Evolutionary conservation across 1,140 invertebrate species (phyloP), one percentile per base, ranked within the genome.

Genomic region (Micrasema longulum): DNA sequence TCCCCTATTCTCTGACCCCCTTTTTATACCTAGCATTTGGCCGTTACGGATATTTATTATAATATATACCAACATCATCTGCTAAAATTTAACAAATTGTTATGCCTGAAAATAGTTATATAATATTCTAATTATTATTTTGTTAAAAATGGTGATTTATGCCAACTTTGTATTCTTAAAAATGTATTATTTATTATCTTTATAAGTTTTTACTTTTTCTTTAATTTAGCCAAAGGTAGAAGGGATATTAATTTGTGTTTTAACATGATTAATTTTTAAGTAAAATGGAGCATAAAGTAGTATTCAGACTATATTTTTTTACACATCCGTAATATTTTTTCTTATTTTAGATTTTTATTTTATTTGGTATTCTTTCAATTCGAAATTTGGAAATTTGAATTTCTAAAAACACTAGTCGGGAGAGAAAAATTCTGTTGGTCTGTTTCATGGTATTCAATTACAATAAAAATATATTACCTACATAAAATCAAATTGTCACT

Each of bases 161-260:
- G 22, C 50, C 20, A 16, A 52, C 20, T 16, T 2, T 48, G 52
- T 53, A 31, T 31, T 4, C 1, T 22, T n/a, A 9, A 31, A 38
- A 2, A 16, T 36, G 55, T 60, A n/a, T 22, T 60, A 60, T 60
- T 60, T 60, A 60, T 60, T 38, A 41, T 60, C 16, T 60, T 41
- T 41, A 41, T 60, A 60, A 57, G 26, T 35, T 36, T n/a, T 16
- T 57, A 9, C 1, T 60, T 60, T 60, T 38, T 60, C 36, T 41
- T 60, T 4, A 31, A 31, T 31, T 41, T 60, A 60, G 35, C 55
- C 36, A 60, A 60, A 60, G 36, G 55, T 53, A 41, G n/a, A 60
- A 10, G 55, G 55, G 55, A 43, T 60, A 60, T 60, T 38, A 38
- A 22, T 41, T 31, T 31, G 7, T 31, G 26, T 31, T 31, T 31